phyloP scores from a whole-genome alignment of 2,888 invertebrate genomes.

The Philaethria dido region DNA sequence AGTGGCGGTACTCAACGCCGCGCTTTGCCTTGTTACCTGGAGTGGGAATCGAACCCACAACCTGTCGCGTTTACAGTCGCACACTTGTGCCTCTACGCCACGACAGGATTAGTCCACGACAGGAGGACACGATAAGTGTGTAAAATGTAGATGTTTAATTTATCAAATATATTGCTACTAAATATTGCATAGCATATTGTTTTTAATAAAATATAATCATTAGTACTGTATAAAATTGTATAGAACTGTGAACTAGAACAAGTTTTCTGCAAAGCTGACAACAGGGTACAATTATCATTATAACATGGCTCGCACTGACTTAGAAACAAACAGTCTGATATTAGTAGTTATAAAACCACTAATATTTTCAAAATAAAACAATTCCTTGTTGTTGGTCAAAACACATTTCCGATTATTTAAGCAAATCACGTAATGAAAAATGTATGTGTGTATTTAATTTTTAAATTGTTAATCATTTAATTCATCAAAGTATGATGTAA shows the following conservation, averaged over 20 bases:
- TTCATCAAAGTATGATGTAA: slow-evolving; percentile 5
- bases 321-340: slow-evolving; percentile 5
- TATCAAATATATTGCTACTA: neutral
- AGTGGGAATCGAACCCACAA: too few species aligned
- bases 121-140: too few species aligned
- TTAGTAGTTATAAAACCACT: neutral
- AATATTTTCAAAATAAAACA: neutral
- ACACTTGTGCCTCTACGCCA: too few species aligned
- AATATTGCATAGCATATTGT: neutral
- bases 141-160: neutral
- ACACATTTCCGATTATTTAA: neutral
- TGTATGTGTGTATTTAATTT: slow-evolving; percentile 1
- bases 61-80: too few species aligned
- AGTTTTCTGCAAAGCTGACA: slow-evolving; percentile 21
- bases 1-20: too few species aligned
- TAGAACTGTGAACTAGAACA: slow-evolving; percentile 23
- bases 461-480: neutral
- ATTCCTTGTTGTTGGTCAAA: neutral
- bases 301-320: slow-evolving; percentile 21
- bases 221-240: slow-evolving; percentile 18
- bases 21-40: too few species aligned
- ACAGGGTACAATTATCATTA: slow-evolving; percentile 27
- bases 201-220: slow-evolving; percentile 9
- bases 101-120: too few species aligned
- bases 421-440: neutral